Base-by-base conservation (phyloP, 2,113 vertebrate genomes). In the Equus quagga region DNA sequence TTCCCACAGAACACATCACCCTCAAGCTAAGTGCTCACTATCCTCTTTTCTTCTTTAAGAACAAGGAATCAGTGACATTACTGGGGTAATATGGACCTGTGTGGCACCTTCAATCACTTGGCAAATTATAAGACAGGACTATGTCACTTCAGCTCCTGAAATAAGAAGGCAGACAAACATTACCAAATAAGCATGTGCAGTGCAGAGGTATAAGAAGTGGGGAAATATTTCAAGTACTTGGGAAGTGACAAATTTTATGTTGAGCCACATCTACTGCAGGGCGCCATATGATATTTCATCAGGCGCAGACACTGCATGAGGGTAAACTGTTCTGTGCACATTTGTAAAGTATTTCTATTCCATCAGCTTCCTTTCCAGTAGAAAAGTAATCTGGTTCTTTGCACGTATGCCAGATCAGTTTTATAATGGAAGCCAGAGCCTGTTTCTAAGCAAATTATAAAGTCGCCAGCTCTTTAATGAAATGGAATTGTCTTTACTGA, bases 381-480 rank as follows among this genome's bases (percentile, higher is more conserved):
- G 64, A 62, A 97, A 96, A 97, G 94, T 93, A 49, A 84, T 41
- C 89, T 24, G 18, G 41, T 9, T 81, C 76, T 58, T 92, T 93
- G 46, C n/a, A 87, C 72, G n/a, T 58, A 56, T 72, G 54, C 58
- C 92, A 92, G 95, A 49, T 92, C 33, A 83, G 75, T 83, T 97
- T 87, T 96, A 78, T 70, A 93, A 97, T 75, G 75, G 60, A 88
- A 95, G 62, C 23, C 84, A 64, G 1, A 84, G 36, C 33, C 64
- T 86, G 41, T 96, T 95, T 78, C 97, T 97, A 85, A 85, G 33
- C 72, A 97, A 97, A 98, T 96, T 73, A 96, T 96, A 97, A 96
- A 96, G 97, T 93, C 72, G 79, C 6, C 41, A 28, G 49, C 64
- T 96, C 51, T 97, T 97, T 81, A 96, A 97, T 97, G 95, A 98